Evolutionary conservation across 2,888 invertebrate genomes (phyloP), one percentile per base, ranked within the genome.

Genomic region (Cacoxenus indagator): DNA sequence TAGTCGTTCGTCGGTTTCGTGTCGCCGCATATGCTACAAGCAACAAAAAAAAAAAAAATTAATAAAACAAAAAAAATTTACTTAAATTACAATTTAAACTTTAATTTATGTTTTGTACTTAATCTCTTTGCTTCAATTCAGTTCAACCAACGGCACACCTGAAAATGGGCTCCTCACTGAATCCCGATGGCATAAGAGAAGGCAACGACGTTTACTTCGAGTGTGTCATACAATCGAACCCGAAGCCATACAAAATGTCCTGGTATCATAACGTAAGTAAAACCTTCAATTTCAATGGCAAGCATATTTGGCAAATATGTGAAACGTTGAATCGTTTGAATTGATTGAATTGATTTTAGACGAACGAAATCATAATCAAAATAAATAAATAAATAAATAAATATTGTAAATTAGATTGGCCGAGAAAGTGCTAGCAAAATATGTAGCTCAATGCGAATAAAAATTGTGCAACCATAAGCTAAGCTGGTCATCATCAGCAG

Each of bases 161-260:
- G 77, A 93, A 93, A 89, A 94, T 96, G 93, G 95, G 95, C 64
- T 93, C 93, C 74, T 94, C 92, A 80, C 89, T 96, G 78, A 95
- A 95, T 88, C 94, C 95, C 9, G 93, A 94, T 77, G 94, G 94
- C 87, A 95, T 96, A 86, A 96, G 95, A 88, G 96, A 96, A 88
- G 95, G 95, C 43, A 95, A 95, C 84, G 95, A 95, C 87, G 95
- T 95, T 70, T 95, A 95, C 88, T 96, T 96, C 88, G 95, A 95
- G 87, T 96, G 95, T 88, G 92, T 92, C 76, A 94, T 96, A 74
- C 91, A 92, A 84, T 93, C 95, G 64, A 96, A 96, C 89, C 96
- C 95, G 19, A 94, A 93, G 85, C 92, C 93, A 37, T 93, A 95
- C 88, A 93, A 95, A 85, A 92, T 95, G 80, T 92, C 94, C 70